Evolutionary conservation across 2,888 invertebrate species (phyloP).

Genomic region (Yponomeuta sedellus): DNA sequence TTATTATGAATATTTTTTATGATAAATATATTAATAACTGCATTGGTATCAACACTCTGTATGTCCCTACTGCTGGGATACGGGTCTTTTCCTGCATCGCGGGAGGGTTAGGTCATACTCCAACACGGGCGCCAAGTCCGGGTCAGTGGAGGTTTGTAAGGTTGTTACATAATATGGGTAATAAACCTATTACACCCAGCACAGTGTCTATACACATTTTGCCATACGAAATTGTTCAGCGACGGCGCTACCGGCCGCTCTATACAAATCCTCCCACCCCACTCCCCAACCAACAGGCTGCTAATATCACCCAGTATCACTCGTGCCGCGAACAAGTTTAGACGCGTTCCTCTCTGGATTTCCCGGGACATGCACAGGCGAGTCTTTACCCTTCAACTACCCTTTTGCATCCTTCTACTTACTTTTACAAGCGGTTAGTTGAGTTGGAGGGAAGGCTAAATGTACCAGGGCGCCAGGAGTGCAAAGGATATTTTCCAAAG

Average conservation of each 20-base stretch:
- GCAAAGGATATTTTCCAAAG: neutral
- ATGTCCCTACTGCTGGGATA: no score
- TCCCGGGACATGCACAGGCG: constrained; percentile 22
- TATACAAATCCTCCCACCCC: constrained; percentile 36
- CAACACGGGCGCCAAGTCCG: no score
- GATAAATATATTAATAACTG: no score
- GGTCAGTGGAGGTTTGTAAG: no score
- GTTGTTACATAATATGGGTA: no score
- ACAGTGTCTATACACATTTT: no score
- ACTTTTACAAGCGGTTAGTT: neutral
- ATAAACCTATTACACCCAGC: no score
- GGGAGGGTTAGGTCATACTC: no score
- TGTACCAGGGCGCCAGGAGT: neutral
- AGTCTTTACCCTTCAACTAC: constrained; percentile 1
- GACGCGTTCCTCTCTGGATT: constrained; percentile 15
- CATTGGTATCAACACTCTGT: no score
- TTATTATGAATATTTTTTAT: no score
- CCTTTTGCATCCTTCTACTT: neutral
- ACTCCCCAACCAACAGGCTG: constrained; percentile 31
- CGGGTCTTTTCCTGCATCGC: no score
- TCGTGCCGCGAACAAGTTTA: constrained; percentile 16
- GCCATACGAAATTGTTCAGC: no score
- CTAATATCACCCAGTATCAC: constrained; percentile 21
- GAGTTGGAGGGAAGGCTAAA: neutral
- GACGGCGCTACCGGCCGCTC: constrained; percentile 37